Percentiles rank a stretch among this genome's conserved stretches.
Conservation (phyloP, 2,797 vertebrate genomes). For the Eulemur albifrons region DNA sequence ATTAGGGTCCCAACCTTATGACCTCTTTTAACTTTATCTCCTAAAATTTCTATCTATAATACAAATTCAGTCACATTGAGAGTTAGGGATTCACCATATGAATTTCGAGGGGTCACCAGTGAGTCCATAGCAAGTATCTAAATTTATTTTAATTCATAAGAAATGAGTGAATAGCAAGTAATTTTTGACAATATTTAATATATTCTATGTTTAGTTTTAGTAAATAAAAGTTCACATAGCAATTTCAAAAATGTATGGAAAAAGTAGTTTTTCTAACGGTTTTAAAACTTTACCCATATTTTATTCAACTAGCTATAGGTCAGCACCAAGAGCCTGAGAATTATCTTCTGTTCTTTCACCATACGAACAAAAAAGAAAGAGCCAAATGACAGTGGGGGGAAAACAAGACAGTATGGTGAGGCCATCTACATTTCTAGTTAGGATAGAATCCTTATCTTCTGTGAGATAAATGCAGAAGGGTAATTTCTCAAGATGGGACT, state of each 20-base stretch:
- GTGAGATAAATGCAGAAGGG: conserved; percentile 17
- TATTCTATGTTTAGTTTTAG: background rate
- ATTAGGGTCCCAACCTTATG: background rate
- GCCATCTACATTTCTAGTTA: background rate
- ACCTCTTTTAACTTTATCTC: background rate
- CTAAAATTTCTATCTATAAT: background rate
- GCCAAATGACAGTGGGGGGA: background rate
- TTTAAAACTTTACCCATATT: background rate
- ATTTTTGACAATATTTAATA: background rate
- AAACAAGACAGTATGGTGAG: background rate
- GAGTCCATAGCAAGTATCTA: background rate
- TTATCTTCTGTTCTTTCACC: background rate
- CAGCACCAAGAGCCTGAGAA: background rate
- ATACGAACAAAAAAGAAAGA: background rate
- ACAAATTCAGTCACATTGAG: background rate
- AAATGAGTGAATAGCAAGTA: background rate
- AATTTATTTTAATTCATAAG: background rate
- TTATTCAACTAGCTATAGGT: background rate
- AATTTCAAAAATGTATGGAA: background rate
- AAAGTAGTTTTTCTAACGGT: background rate
- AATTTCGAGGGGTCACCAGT: background rate
- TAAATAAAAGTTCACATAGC: background rate
- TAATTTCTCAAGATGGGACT: conserved; percentile 41
- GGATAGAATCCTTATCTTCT: conserved; percentile 3
- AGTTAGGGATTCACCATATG: too few species aligned